phyloP scores from a whole-genome alignment of 2,888 invertebrate species.

The Neoaliturus tenellus region DNA sequence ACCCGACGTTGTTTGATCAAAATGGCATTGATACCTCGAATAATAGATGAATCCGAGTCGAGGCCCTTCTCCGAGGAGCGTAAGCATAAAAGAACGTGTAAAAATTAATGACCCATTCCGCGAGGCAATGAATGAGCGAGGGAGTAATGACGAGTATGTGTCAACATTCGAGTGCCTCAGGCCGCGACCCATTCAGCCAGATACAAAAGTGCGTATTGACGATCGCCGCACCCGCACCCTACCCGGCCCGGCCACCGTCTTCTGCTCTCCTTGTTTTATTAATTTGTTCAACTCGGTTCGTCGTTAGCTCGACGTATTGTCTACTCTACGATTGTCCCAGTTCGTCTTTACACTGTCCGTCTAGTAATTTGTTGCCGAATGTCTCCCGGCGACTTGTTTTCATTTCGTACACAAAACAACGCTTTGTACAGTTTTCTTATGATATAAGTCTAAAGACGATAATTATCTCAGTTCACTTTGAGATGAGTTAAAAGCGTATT shows the following conservation, averaged over 20 bases:
- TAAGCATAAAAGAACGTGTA: constrained; percentile 59
- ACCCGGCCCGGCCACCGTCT: background rate
- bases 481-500: background rate
- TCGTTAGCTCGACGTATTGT: constrained; percentile 27
- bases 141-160: constrained; percentile 42
- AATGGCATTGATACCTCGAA: constrained; percentile 60
- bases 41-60: constrained; percentile 58
- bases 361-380: constrained; percentile 27
- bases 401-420: background rate
- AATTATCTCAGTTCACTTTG: constrained; percentile 7
- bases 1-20: constrained; percentile 59
- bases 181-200: constrained; percentile 33
- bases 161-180: constrained; percentile 43
- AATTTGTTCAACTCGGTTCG: constrained; percentile 22
- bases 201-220: constrained; percentile 49
- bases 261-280: constrained; percentile 36
- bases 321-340: constrained; percentile 4
- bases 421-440: background rate
- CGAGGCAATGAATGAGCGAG: constrained; percentile 52
- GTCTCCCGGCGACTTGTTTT: constrained; percentile 14
- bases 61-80: constrained; percentile 54
- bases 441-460: background rate
- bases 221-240: background rate
- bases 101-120: constrained; percentile 59
- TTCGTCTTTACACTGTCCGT: constrained; percentile 22